Base-by-base conservation (phyloP, 1,140 invertebrate genomes). In the Elysia chlorotica region DNA sequence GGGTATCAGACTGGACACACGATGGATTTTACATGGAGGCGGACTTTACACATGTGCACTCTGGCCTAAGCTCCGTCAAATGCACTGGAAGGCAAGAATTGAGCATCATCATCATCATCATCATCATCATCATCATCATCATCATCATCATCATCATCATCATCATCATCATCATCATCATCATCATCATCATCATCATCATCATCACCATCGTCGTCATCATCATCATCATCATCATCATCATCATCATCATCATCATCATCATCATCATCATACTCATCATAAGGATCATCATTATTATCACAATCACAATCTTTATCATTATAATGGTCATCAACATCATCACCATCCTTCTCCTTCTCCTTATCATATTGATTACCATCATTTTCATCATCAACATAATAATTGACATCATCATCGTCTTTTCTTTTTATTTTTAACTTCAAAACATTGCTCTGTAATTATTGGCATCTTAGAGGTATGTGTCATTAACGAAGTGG, bases 81-180 rank as follows among this genome's bases (percentile, higher is more conserved):
- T 66, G 65, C 30, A 41, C 65, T 19, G 37, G 37, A 19, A 66
- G 65, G 65, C 38, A 37, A 33, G 35, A 37, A 28, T 2, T 35
- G 6, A 71, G 19, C 41, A 70, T 48, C 36, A 54, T 69, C 70
- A 72, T 36, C 66, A 68, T 68, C 38, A 63, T 62, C 38, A 62
- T 68, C 38, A 57, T 62, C 38, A 57, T 63, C 38, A 30, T 68
- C 38, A 62, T 68, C 31, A 37, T 65, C 17, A 37, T 65, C 17
- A 37, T 37, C 31, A 65, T 65, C 31, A 37, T 65, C 63, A 65
- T 65, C 63, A 37, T 65, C 31, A 37, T 37, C 17, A 35, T 65
- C 17, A 65, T 65, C 63, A 37, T 65, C 31, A 37, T 37, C 31
- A 37, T 37, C 31, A 14, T 65, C 31, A 37, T 14, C 19, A 37